Evolutionary conservation across 2,888 invertebrate genomes (phyloP), one percentile per base, ranked within the genome.

Genomic region (Nomada ferruginata): DNA sequence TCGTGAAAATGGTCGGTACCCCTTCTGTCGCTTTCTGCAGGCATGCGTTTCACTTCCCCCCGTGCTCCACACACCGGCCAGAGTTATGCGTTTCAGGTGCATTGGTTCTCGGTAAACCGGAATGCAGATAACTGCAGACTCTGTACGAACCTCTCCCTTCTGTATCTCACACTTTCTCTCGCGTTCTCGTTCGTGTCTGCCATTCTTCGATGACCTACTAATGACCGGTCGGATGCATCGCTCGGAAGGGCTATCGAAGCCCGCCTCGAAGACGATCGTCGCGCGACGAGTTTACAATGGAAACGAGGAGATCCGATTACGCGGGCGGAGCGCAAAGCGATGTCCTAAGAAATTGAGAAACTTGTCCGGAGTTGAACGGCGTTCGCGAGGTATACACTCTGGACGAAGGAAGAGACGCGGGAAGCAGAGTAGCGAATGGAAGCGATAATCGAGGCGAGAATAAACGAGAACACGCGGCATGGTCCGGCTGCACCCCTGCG

Each of bases 31-130:
- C 53, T 10, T 18, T 63, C 65, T 10, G 13, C 18, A 15, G 50
- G 20, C 60, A 36, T 29, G 64, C 68, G 36, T 66, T 69, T 76
- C 80, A 26, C 69, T 23, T 64, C 69, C 26, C 72, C 66, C 23
- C 78, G 60, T 65, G 47, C 63, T 20, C 73, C 76, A 65, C 75
- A 69, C 64, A 59, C 76, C 64, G 57, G 66, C 64, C 70, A 71
- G 82, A 86, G 86, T 91, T 90, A 90, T 91, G 90, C 90, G 87
- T 90, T 88, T 90, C 90, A 91, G 89, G 89, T 91, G 90, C 90
- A 90, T 90, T 90, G 87, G 87, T 90, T 90, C 89, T 85, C 80
- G 85, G 87, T 87, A 90, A 91, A 91, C 91, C 90, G 91, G 91
- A 91, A 91, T 91, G 91, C 89, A 86, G 90, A 89, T 90, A 91